These are phyloP conservation scores for Tichodroma muraria DNA, from an alignment of 2,113 vertebrate species.

Conservation along the genomic window DNA sequence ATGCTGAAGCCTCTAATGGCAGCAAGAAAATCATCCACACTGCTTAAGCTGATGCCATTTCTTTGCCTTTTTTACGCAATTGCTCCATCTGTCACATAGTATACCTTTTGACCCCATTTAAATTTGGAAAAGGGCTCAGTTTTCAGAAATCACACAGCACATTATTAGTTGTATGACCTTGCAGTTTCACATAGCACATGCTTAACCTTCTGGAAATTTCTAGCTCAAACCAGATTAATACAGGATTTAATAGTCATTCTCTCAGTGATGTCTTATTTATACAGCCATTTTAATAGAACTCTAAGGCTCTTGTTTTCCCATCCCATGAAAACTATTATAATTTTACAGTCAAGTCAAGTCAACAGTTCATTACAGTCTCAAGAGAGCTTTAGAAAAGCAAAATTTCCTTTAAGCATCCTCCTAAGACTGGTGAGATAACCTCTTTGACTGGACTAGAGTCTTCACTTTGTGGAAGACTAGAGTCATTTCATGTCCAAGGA, in stretches of 20 bases:
- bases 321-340: not conserved
- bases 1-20: not conserved
- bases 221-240: not conserved
- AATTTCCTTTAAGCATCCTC: not conserved
- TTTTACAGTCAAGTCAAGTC: not conserved
- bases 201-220: slow-evolving; percentile 25
- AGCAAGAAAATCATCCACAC: not conserved
- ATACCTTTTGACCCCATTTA: not conserved
- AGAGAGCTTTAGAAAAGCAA: not conserved
- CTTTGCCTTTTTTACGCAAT: not conserved
- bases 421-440: not conserved
- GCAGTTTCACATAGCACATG: not conserved
- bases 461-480: not conserved
- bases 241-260: not conserved
- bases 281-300: not conserved
- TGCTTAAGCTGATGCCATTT: not conserved
- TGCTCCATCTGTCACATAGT: slow-evolving; percentile 4
- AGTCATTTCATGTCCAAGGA: not conserved
- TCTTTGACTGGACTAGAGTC: too few relatives aligned
- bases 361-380: not conserved
- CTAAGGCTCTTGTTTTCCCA: not conserved
- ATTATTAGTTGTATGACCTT: not conserved
- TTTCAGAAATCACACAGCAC: not conserved
- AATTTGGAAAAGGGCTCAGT: not conserved
- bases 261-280: not conserved